Conservation (phyloP, 2,888 invertebrate genomes). For the Caenorhabditis angaria region DNA sequence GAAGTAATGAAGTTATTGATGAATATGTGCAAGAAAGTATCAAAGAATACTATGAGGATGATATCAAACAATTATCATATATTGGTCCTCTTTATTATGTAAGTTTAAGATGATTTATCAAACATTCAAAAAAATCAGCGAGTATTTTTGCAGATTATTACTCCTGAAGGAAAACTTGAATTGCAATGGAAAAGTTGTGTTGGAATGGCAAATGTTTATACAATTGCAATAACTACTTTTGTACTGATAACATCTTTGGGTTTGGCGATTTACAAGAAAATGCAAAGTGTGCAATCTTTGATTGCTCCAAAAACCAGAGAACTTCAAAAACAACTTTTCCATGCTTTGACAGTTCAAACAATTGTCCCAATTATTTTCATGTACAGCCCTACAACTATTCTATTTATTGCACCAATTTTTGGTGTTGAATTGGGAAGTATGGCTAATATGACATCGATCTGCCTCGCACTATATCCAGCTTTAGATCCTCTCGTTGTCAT, state of each 20-base stretch:
- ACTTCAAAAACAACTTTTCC: conserved; percentile 29
- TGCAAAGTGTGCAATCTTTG: conserved; percentile 16
- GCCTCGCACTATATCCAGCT: conserved; percentile 35
- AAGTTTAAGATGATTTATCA: neutral
- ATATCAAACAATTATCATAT: conserved; percentile 24
- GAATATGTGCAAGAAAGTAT: conserved; percentile 23
- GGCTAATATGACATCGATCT: conserved; percentile 25
- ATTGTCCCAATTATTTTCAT: conserved; percentile 31
- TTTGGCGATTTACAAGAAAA: conserved; percentile 22
- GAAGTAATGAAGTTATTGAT: conserved; percentile 20
- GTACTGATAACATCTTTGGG: conserved; percentile 25
- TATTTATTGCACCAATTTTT: conserved; percentile 24
- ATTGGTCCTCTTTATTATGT: conserved; percentile 28
- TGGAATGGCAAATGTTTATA: conserved; percentile 26
- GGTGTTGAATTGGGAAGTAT: conserved; percentile 24
- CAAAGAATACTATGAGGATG: conserved; percentile 23
- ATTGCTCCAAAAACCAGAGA: conserved; percentile 10
- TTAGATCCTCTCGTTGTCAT: conserved; percentile 34
- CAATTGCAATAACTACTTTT: conserved; percentile 27
- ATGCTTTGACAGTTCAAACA: conserved; percentile 25
- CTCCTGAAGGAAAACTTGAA: conserved; percentile 5
- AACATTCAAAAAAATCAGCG: neutral
- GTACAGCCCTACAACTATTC: conserved; percentile 30
- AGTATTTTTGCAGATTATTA: neutral
- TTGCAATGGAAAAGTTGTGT: conserved; percentile 31